Conservation (phyloP, 2,113 vertebrate genomes). For the Semicossyphus pulcher region DNA sequence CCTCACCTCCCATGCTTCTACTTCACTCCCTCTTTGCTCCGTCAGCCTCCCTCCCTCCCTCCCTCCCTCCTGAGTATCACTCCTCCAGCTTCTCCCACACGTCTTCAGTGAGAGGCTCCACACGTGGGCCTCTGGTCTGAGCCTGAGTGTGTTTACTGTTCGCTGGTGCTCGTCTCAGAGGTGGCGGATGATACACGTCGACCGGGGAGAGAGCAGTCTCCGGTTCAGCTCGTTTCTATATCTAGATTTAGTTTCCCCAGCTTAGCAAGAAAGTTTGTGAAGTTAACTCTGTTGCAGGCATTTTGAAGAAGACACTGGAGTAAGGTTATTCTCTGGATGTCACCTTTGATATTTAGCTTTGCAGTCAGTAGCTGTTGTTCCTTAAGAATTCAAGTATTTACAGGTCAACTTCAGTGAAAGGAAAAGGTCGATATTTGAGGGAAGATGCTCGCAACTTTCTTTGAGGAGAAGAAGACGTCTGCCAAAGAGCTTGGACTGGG, state of each 20-base stretch:
- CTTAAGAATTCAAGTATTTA: background rate
- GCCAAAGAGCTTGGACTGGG: too few relatives aligned
- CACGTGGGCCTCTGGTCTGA: constrained; percentile 20
- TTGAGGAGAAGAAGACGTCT: too few relatives aligned
- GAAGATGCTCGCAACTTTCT: too few relatives aligned
- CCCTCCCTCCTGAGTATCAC: constrained; percentile 35
- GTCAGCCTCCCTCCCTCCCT: constrained; percentile 35
- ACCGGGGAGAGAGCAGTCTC: constrained; percentile 3
- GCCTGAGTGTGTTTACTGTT: constrained; percentile 49
- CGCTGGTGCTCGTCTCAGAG: constrained; percentile 25
- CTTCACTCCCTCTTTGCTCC: constrained; percentile 48
- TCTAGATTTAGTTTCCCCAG: background rate
- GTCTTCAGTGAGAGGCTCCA: constrained; percentile 32
- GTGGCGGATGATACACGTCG: constrained; percentile 19
- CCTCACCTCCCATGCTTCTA: constrained; percentile 55
- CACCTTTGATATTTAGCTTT: background rate
- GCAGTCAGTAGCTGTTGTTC: background rate
- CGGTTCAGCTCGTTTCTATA: constrained; percentile 3
- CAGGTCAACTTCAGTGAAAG: too few relatives aligned
- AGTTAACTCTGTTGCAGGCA: background rate
- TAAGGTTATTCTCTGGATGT: background rate
- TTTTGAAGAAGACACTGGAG: background rate
- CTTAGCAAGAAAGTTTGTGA: background rate
- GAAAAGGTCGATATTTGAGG: too few relatives aligned
- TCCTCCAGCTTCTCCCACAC: constrained; percentile 48